Base-by-base conservation (phyloP, 2,888 invertebrate genomes). In the Clunio marinus region DNA sequence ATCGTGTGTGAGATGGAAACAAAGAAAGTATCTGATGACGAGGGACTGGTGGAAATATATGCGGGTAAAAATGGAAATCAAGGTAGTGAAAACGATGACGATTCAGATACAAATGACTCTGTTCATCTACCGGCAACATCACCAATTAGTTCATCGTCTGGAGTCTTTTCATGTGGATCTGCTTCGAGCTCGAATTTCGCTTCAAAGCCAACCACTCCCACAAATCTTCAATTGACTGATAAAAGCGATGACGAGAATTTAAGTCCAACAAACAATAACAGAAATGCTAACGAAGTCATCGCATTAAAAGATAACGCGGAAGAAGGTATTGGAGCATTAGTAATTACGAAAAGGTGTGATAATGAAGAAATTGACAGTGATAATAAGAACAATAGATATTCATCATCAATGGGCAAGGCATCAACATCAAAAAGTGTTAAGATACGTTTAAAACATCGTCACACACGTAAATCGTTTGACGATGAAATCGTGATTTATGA, bases 171-270 rank as follows among this genome's bases (percentile, higher is more conserved):
- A 1, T 65, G 63, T 22, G 63, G 46, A 27, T 59, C 59, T 2
- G 25, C 57, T 4, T 28, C 59, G 35, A 51, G 51, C 46, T 66
- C 66, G 22, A 57, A 57, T 22, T 55, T 15, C 5, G 20, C 45
- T 7, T 66, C 66, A 32, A 66, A 66, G 28, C 66, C 66, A 8
- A 66, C 66, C 15, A 66, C 66, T 20, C 66, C 66, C 32, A 55
- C 55, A 7, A 45, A 63, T 46, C 25, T 63, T 13, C 51, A 51
- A n/a, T 63, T 63, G 27, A 63, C 25, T 46, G 63, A 46, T 13
- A 63, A 45, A 28, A 45, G 46, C 25, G 37, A 62, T 22, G 60
- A 41, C 37, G 60, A 37, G 22, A n/a, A 57, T 27, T 27, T n/a
- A n/a, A 13, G 35, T 17, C 28, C 13, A 7, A 2, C 10, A 1